Evolutionary conservation across 1,140 invertebrate species (phyloP), one percentile per base, ranked within the genome.

Genomic region (Diabrotica virgifera): DNA sequence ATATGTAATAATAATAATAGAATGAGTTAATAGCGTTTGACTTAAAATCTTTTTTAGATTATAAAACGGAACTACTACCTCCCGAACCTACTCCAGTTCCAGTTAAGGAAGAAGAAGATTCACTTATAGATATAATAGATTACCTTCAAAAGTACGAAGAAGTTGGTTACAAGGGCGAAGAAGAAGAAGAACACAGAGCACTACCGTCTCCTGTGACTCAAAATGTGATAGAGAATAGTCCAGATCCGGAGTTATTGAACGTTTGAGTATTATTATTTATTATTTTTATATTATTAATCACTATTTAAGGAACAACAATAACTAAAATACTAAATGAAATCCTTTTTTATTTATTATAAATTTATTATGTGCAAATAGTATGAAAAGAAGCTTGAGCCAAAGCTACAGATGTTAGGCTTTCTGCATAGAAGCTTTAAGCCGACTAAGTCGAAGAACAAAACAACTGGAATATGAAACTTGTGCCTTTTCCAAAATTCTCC

Each of bases 1-100:
- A 24, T n/a, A n/a, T n/a, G n/a, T n/a, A n/a, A n/a, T n/a, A n/a
- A n/a, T n/a, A n/a, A n/a, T n/a, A n/a, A n/a, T 24, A 24, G 24
- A 24, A 24, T 4, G 4, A 24, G 1, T 24, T 24, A 24, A 24
- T 4, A 24, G 24, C 4, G 24, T 24, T 24, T 24, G 24, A 24
- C 24, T 2, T 24, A 24, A 24, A 24, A 24, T 46, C n/a, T 46
- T 10, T 46, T 46, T 8, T n/a, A 0, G 77, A 81, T 7, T 90
- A 87, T 69, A 83, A 86, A 80, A 81, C 82, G 5, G 85, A 89
- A 8, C 75, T 87, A 57, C 72, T 90, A 50, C 89, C 89, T 6
- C 84, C 86, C 2, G 86, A 88, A 69, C 85, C 88, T 0, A 78
- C 84, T 10, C 85, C 85, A 0, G 73, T 89, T 40, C 83, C 85